Conservation (phyloP, 2,888 invertebrate genomes). For the Caenorhabditis sp. region DNA sequence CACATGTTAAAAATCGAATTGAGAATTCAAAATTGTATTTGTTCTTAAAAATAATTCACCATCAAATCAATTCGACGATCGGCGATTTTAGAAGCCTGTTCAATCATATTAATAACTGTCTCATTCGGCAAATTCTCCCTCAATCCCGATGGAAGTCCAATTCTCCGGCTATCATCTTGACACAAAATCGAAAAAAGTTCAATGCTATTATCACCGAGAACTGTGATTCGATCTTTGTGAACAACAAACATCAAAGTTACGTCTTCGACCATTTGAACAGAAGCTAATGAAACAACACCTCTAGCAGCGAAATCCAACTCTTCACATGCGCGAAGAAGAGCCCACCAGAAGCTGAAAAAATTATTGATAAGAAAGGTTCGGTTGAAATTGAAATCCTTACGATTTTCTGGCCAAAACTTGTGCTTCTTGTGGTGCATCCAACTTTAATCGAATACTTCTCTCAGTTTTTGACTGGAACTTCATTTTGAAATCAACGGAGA, state of each 20-base stretch:
- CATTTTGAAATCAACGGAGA: slow-evolving; percentile 27
- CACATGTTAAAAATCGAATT: neutral
- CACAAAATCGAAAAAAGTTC: slow-evolving; percentile 18
- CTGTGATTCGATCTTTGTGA: slow-evolving; percentile 26
- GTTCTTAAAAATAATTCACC: slow-evolving; percentile 9
- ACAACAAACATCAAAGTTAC: slow-evolving; percentile 29
- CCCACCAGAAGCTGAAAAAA: slow-evolving; percentile 40
- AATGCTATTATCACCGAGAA: slow-evolving; percentile 29
- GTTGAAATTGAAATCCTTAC: neutral
- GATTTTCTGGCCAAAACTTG: neutral
- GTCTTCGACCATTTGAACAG: slow-evolving; percentile 26
- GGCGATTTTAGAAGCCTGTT: slow-evolving; percentile 24
- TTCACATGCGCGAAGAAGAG: slow-evolving; percentile 36
- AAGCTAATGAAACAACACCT: slow-evolving; percentile 21
- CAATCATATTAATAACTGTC: slow-evolving; percentile 24
- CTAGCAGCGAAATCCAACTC: slow-evolving; percentile 36
- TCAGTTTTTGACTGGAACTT: slow-evolving; percentile 35
- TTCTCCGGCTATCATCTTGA: neutral
- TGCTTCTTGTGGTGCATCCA: slow-evolving; percentile 24
- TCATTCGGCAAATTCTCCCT: slow-evolving; percentile 7
- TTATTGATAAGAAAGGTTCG: neutral
- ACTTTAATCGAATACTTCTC: slow-evolving; percentile 24
- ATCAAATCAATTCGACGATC: slow-evolving; percentile 18
- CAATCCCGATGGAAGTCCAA: neutral
- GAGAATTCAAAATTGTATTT: neutral